phyloP scores from a whole-genome alignment of 2,797 vertebrate genomes.

The Rhabdomys pumilio region DNA sequence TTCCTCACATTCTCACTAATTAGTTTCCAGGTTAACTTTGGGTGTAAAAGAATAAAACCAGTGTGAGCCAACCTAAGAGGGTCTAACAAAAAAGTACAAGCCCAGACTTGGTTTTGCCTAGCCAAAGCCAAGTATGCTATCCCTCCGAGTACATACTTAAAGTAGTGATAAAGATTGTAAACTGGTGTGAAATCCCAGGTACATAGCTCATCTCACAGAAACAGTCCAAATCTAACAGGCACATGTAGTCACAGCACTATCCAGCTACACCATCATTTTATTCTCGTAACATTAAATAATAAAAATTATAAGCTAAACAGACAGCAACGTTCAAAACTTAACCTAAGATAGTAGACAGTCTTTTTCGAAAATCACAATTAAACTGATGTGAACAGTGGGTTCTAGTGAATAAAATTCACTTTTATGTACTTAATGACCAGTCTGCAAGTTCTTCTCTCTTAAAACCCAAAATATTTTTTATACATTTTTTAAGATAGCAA shows the following conservation, averaged over 20 bases:
- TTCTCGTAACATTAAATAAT: slow-evolving; percentile 28
- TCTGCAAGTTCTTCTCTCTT: slow-evolving; percentile 40
- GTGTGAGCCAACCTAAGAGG: not conserved
- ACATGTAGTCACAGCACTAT: not conserved
- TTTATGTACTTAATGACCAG: slow-evolving; percentile 48
- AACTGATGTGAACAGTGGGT: slow-evolving; percentile 45
- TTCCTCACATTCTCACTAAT: slow-evolving; percentile 26
- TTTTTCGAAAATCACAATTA: slow-evolving; percentile 58
- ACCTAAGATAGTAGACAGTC: not conserved
- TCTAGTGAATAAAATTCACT: slow-evolving; percentile 48
- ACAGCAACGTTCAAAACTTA: slow-evolving; percentile 39
- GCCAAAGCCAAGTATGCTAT: not conserved
- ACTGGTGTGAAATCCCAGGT: not conserved
- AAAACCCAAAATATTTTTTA: slow-evolving; percentile 10
- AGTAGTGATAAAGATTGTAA: slow-evolving; percentile 1
- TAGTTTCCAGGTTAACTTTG: slow-evolving; percentile 39
- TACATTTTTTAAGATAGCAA: not conserved
- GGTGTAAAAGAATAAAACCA: slow-evolving; percentile 4
- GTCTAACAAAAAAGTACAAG: slow-evolving; percentile 39
- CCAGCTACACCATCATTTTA: slow-evolving; percentile 28
- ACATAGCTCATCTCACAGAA: slow-evolving; percentile 39
- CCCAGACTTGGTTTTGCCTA: not conserved
- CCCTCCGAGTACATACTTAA: slow-evolving; percentile 38
- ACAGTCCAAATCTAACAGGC: not conserved
- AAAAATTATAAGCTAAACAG: slow-evolving; percentile 51